Conservation (phyloP, 2,113 vertebrate genomes). For the Actenoides hombroni region DNA sequence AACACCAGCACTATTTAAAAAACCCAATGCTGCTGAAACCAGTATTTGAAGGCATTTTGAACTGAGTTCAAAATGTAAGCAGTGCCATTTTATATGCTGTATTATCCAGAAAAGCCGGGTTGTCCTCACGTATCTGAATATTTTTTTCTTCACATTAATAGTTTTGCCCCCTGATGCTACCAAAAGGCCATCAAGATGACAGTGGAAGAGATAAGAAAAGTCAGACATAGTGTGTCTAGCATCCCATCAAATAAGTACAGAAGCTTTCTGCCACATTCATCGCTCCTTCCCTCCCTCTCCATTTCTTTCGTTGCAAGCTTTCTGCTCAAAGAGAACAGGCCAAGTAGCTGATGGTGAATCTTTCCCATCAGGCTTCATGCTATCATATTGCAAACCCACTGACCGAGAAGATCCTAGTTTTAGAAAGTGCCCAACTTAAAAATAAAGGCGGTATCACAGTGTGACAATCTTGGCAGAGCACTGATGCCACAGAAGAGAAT, state of each 20-base stretch:
- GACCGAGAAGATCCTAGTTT: not conserved
- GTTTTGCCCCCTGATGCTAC: not conserved
- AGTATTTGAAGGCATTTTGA: not conserved
- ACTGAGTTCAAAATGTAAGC: not conserved
- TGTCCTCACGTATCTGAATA: not conserved
- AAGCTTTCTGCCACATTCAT: not conserved
- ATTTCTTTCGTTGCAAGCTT: not conserved
- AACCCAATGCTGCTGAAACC: not conserved
- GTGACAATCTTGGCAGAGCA: conserved; percentile 42
- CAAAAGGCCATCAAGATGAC: not conserved
- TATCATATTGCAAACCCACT: not conserved
- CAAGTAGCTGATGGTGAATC: not conserved
- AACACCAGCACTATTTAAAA: not conserved
- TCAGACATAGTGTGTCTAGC: not conserved
- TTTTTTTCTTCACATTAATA: not conserved
- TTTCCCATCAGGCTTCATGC: not conserved
- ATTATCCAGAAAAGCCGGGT: not conserved
- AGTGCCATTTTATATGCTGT: not conserved
- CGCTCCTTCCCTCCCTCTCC: not conserved
- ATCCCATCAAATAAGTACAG: not conserved
- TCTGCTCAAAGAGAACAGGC: not conserved
- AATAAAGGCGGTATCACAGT: conserved; percentile 23
- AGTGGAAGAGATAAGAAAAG: not conserved
- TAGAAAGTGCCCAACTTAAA: conserved; percentile 18
- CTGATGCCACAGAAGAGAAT: not conserved